Base-by-base conservation (phyloP, 2,113 vertebrate species). In the Scolopax mira region DNA sequence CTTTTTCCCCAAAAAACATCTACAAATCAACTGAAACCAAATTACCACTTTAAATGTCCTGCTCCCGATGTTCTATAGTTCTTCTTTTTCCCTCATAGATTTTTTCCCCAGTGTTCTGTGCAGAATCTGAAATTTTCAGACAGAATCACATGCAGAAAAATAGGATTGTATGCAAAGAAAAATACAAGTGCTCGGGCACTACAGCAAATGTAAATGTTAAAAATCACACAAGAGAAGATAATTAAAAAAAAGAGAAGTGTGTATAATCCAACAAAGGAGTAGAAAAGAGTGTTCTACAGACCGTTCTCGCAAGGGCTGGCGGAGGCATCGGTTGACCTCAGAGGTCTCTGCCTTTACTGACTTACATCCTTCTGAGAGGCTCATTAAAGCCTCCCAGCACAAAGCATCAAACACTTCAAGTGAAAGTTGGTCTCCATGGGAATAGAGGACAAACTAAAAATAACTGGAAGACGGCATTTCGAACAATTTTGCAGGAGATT, bases 401-500 rank as follows among this genome's bases (percentile, higher is more conserved):
- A 94, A 86, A 92, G 80, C 88, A 91, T 92, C 82, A 81, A 91
- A 90, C 82, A 54, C 82, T 90, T 79, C 79, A 66, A 90, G 90
- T 19, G 35, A 80, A 88, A 96, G 90, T 78, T 95, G 92, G 96
- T 97, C 95, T 96, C 95, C 96, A 95, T 94, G 94, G 96, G 96
- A 91, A 97, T 94, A 48, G 80, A 93, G 96, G 92, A 89, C 89
- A 93, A 79, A 79, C 96, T 96, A 96, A 96, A 97, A 96, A 96
- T 97, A 97, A 96, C 88, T 14, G 10, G 4, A 51, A 31, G 73
- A 30, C 5, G 65, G 51, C 85, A 70, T 85, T 89, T 91, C 41
- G 25, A 78, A 71, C 89, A 70, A 28, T 93, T 93, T 89, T 85
- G 70, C 78, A 5, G 80, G 74, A 71, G 88, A 96, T 95, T 61